These are phyloP conservation scores for Drosophila erecta DNA, from an alignment of 1,140 invertebrate species.

Conservation along the genomic window DNA sequence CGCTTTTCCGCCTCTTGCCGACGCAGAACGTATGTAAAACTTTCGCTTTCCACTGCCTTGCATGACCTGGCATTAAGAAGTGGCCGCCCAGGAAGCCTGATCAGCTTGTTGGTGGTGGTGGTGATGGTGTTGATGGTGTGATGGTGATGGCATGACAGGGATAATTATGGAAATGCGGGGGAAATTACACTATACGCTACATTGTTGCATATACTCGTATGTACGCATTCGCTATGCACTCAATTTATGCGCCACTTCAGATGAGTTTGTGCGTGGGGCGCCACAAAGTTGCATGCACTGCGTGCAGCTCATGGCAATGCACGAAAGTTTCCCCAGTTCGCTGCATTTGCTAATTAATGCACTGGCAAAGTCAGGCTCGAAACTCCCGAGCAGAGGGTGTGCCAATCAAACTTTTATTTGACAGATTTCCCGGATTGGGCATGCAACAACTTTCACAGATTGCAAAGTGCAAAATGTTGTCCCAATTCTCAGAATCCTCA, in stretches of 20 bases:
- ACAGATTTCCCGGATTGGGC: constrained; percentile 38
- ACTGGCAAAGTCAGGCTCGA: constrained; percentile 30
- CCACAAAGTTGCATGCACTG: constrained; percentile 72
- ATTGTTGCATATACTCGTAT: constrained; percentile 23
- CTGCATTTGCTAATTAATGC: constrained; percentile 72
- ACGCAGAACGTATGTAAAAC: constrained; percentile 62
- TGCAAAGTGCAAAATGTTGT: constrained; percentile 49
- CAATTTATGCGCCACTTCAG: constrained; percentile 42
- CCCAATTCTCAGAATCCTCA: not conserved
- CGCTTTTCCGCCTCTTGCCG: constrained; percentile 9
- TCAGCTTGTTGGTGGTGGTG: constrained; percentile 5
- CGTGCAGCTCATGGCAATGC: constrained; percentile 65
- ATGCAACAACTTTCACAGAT: constrained; percentile 32
- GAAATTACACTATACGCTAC: constrained; percentile 30
- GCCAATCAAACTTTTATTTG: constrained; percentile 68
- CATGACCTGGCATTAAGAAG: constrained; percentile 19
- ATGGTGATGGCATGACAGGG: constrained; percentile 5
- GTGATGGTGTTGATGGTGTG: not conserved
- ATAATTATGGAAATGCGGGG: constrained; percentile 42
- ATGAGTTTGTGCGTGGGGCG: constrained; percentile 27
- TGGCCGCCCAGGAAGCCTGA: not conserved
- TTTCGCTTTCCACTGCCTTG: constrained; percentile 29
- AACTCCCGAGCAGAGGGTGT: constrained; percentile 3
- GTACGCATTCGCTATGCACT: constrained; percentile 9
- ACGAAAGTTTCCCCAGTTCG: constrained; percentile 55